phyloP scores from a whole-genome alignment of 2,797 vertebrate genomes.

The Chelon auratus region DNA sequence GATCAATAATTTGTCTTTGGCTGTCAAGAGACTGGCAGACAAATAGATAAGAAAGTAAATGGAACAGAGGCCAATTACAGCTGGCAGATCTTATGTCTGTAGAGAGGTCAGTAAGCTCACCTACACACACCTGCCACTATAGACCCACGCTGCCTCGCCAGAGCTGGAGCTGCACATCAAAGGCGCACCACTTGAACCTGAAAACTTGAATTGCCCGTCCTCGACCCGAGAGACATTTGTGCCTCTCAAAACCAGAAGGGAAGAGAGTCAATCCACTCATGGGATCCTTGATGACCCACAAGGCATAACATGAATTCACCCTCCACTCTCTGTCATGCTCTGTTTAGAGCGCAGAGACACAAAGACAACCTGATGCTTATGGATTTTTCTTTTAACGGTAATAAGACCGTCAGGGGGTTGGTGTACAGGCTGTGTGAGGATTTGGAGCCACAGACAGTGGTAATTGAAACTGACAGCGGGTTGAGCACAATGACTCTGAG shows the following conservation, averaged over 20 bases:
- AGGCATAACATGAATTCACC: conserved; percentile 56
- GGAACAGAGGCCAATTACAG: conserved; percentile 73
- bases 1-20: conserved; percentile 69
- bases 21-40: conserved; percentile 61
- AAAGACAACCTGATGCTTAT: conserved; percentile 76
- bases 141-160: conserved; percentile 23
- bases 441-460: conserved; percentile 75
- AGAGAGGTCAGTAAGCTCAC: conserved; percentile 71
- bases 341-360: conserved; percentile 72
- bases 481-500: conserved; percentile 81
- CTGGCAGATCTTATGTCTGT: conserved; percentile 62
- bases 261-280: conserved; percentile 44
- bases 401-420: conserved; percentile 70
- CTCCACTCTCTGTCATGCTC: conserved; percentile 45
- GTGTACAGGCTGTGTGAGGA: conserved; percentile 64
- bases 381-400: conserved; percentile 83
- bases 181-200: conserved; percentile 51
- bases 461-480: conserved; percentile 86
- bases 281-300: conserved; percentile 63
- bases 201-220: conserved; percentile 58
- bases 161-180: conserved; percentile 54
- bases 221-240: conserved; percentile 53
- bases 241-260: conserved; percentile 54
- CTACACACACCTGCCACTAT: conserved; percentile 67
- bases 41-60: conserved; percentile 67